phyloP scores from a whole-genome alignment of 2,888 invertebrate species.

The Bembecia ichneumoniformis region DNA sequence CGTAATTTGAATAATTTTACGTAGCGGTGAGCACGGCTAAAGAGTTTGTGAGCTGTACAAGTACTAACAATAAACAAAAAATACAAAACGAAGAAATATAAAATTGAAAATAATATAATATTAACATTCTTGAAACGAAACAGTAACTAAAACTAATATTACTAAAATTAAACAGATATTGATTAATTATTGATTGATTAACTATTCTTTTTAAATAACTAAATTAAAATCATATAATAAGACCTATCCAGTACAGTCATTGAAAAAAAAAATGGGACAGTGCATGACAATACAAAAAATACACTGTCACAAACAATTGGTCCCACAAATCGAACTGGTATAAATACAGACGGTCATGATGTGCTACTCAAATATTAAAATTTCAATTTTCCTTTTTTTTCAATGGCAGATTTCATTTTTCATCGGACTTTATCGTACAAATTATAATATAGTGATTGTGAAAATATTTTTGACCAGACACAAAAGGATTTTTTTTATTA shows the following conservation, averaged over 20 bases:
- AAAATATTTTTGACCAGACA: slow-evolving; percentile 1
- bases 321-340: too few species aligned
- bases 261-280: too few species aligned
- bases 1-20: slow-evolving; percentile 63
- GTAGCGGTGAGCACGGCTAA: slow-evolving; percentile 60
- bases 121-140: too few species aligned
- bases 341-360: slow-evolving; percentile 23
- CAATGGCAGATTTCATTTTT: slow-evolving; percentile 14
- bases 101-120: neutral
- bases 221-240: too few species aligned
- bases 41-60: slow-evolving; percentile 37
- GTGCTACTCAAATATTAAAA: slow-evolving; percentile 42
- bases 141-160: too few species aligned
- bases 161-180: too few species aligned
- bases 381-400: slow-evolving; percentile 14
- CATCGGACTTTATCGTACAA: slow-evolving; percentile 4
- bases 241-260: too few species aligned
- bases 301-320: too few species aligned
- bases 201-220: too few species aligned
- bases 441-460: slow-evolving; percentile 2
- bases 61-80: slow-evolving; percentile 29
- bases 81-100: slow-evolving; percentile 10
- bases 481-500: too few species aligned
- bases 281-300: too few species aligned
- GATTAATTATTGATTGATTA: too few species aligned